A percentile compares a stretch with the other conserved stretches of the same genome.
These are phyloP conservation scores for Cheilosia impressa DNA, from an alignment of 2,888 invertebrate species.

Conservation along the genomic window DNA sequence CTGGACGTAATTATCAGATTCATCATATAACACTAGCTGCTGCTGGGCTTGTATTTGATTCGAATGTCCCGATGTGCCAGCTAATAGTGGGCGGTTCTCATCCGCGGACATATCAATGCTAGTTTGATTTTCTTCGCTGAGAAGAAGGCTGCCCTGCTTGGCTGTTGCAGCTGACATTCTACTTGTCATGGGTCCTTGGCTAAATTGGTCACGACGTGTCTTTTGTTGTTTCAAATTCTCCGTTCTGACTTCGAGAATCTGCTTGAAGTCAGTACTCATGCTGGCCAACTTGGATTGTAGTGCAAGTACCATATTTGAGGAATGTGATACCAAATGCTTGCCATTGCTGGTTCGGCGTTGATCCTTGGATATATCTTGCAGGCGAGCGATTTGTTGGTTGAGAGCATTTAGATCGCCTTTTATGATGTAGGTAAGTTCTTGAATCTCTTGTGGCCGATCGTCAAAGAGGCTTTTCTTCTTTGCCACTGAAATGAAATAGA, in stretches of 20 bases:
- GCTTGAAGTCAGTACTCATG: conserved; percentile 99
- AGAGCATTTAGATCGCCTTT: conserved; percentile 97
- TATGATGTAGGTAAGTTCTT: conserved; percentile 98
- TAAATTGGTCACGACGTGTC: conserved; percentile 92
- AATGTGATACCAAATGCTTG: conserved; percentile 94
- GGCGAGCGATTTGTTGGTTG: conserved; percentile 97
- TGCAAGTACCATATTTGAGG: conserved; percentile 95
- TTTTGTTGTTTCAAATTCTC: conserved; percentile 99
- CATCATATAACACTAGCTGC: conserved; percentile 91
- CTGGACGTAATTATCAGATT: conserved; percentile 95
- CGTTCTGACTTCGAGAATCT: conserved; percentile 97
- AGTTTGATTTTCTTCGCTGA: conserved; percentile 87
- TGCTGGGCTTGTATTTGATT: conserved; percentile 84
- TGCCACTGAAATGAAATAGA: conserved; percentile 88
- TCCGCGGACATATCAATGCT: conserved; percentile 92
- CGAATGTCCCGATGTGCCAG: conserved; percentile 81
- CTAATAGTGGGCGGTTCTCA: conserved; percentile 82
- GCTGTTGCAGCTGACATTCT: conserved; percentile 86
- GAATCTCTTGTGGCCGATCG: conserved; percentile 97
- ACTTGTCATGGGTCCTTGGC: conserved; percentile 86
- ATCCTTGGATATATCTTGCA: conserved; percentile 91
- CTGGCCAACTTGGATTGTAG: conserved; percentile 96
- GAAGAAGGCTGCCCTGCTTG: conserved; percentile 83
- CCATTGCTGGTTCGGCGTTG: conserved; percentile 87
- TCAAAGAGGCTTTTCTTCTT: conserved; percentile 98